These are phyloP conservation scores for Musca domestica DNA, from an alignment of 1,140 invertebrate species.

Conservation along the genomic window DNA sequence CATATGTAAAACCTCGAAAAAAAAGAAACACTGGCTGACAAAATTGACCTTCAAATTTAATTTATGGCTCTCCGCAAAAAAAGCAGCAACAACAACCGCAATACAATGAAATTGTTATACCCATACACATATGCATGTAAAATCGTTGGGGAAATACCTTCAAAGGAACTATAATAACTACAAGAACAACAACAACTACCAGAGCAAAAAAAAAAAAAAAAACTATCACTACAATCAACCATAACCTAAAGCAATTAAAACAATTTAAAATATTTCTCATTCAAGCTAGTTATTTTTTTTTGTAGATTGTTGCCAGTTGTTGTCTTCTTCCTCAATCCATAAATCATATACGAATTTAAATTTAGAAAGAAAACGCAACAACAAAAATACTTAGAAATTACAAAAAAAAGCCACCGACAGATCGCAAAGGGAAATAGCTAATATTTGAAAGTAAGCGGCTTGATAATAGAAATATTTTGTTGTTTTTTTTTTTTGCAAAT, in stretches of 20 bases:
- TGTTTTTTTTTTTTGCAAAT: no score
- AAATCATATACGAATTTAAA: no score
- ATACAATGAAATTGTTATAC: neutral
- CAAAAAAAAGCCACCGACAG: no score
- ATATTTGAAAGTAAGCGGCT: no score
- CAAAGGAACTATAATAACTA: neutral
- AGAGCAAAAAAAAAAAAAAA: neutral
- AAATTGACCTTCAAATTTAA: constrained; percentile 17
- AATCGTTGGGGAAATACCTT: neutral
- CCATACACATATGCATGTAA: no score
- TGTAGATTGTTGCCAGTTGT: neutral
- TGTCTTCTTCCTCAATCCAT: no score
- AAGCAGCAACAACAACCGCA: neutral
- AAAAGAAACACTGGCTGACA: neutral
- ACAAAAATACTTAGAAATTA: no score
- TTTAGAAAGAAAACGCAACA: no score
- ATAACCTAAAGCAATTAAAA: constrained; percentile 18
- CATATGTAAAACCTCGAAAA: no score
- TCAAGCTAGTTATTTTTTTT: neutral
- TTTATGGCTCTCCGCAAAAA: constrained; percentile 1
- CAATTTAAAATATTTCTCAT: neutral
- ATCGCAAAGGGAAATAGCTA: no score
- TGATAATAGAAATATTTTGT: no score
- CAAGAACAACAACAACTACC: neutral
- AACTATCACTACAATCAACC: constrained; percentile 1